phyloP scores from a whole-genome alignment of 2,797 vertebrate genomes.

The Cirrhinus molitorella region DNA sequence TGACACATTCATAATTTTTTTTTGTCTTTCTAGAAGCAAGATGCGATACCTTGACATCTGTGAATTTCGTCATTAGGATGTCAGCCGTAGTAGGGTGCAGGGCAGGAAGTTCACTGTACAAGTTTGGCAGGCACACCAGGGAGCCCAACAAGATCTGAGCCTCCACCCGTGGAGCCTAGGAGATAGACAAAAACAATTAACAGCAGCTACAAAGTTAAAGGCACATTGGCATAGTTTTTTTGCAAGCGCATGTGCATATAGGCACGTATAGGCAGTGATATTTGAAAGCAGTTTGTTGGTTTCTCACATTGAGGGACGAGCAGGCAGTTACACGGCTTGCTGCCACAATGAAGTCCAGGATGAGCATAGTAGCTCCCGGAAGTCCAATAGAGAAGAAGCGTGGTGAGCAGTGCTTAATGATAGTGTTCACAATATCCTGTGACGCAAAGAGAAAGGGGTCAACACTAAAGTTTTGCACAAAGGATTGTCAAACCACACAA shows the following conservation, averaged over 20 bases:
- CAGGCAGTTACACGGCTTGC: constrained; percentile 94
- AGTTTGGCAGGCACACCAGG: constrained; percentile 96
- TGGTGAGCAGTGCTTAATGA: constrained; percentile 99
- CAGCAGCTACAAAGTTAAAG: neutral
- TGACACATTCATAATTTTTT: too few species aligned
- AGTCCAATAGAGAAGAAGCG: constrained; percentile 97
- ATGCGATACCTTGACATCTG: constrained; percentile 90
- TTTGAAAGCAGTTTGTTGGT: neutral
- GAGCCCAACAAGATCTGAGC: constrained; percentile 97
- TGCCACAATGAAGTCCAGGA: constrained; percentile 97
- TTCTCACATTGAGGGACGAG: constrained; percentile 93
- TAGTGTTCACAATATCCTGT: constrained; percentile 99
- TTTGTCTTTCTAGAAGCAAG: too few species aligned
- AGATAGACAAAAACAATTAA: neutral
- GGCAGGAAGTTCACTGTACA: constrained; percentile 92
- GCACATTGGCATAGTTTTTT: neutral
- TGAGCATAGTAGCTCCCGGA: constrained; percentile 96
- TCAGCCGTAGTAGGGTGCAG: constrained; percentile 93
- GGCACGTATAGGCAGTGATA: neutral
- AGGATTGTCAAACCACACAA: neutral
- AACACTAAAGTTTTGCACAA: neutral
- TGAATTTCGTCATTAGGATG: constrained; percentile 91
- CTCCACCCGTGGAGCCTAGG: constrained; percentile 94
- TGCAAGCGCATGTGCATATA: neutral
- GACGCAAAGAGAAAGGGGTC: constrained; percentile 2